A percentile compares a stretch with the other conserved stretches of the same genome.
Evolutionary conservation across 2,797 vertebrate genomes (phyloP).

Genomic region (Bovichtus diacanthus): DNA sequence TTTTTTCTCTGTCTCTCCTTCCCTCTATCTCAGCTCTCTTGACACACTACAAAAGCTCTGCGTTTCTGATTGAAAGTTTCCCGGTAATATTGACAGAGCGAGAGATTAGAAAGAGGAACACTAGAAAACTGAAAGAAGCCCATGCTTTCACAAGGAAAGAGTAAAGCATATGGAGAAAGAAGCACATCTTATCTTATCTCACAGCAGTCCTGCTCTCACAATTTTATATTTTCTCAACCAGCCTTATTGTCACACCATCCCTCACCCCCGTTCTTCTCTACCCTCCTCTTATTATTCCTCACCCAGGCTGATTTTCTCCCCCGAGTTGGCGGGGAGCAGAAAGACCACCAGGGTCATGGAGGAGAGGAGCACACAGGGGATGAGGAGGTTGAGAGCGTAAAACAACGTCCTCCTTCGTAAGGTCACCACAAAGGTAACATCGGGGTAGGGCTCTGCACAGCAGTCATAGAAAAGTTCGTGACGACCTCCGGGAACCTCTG

Average conservation of each 20-base stretch:
- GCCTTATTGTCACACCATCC: not conserved
- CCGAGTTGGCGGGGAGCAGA: conserved; percentile 86
- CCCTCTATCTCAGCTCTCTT: conserved; percentile 7
- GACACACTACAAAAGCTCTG: conserved; percentile 22
- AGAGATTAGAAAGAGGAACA: conserved; percentile 10
- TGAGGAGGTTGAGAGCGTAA: conserved; percentile 87
- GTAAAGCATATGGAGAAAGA: conserved; percentile 10
- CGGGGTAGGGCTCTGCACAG: conserved; percentile 87
- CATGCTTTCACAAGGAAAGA: not conserved
- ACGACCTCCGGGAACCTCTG: conserved; percentile 85
- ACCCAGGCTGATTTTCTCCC: conserved; percentile 87
- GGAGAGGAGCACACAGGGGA: conserved; percentile 87
- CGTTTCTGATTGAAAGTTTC: conserved; percentile 4
- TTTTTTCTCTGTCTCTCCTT: not conserved
- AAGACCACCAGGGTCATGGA: conserved; percentile 88
- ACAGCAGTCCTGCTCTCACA: not conserved
- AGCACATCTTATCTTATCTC: conserved; percentile 3
- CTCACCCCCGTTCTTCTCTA: not conserved
- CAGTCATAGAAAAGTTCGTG: conserved; percentile 87
- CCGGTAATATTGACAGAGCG: conserved; percentile 11
- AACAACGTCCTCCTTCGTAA: conserved; percentile 86
- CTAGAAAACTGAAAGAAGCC: conserved; percentile 3
- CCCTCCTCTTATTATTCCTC: conserved; percentile 40
- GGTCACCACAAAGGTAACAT: conserved; percentile 88
- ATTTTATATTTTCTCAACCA: not conserved